Conservation (phyloP, 2,113 vertebrate genomes). For the Sinocyclocheilus rhinocerous region DNA sequence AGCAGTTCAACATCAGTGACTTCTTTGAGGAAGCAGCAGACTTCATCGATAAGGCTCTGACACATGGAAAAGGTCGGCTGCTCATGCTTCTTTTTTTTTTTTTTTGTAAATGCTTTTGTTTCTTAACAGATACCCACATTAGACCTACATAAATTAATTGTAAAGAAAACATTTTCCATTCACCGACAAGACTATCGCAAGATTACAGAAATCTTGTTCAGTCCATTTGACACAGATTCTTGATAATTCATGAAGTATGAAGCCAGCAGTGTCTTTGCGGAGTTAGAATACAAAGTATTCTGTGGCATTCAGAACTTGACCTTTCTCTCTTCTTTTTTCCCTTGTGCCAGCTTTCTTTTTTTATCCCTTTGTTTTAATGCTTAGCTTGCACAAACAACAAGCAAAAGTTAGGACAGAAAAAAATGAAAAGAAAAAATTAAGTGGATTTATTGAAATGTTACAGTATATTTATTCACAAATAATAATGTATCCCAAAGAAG, state of each 20-base stretch:
- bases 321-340: not conserved
- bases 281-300: not conserved
- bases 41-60: constrained; percentile 92
- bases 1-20: constrained; percentile 91
- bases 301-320: not conserved
- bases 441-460: not conserved
- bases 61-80: constrained; percentile 84
- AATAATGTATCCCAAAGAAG: not conserved
- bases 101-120: not conserved
- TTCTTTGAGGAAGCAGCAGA: constrained; percentile 96
- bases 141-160: not conserved
- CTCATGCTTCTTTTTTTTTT: not conserved
- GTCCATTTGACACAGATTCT: not conserved
- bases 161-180: constrained; percentile 2
- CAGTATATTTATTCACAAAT: not conserved
- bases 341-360: not conserved
- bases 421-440: not conserved
- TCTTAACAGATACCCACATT: not conserved
- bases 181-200: not conserved
- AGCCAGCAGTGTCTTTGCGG: not conserved
- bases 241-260: constrained; percentile 1
- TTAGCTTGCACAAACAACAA: constrained; percentile 1
- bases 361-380: not conserved
- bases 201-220: not conserved
- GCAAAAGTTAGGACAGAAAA: not conserved